A percentile compares a stretch with the other conserved stretches of the same genome.
Conservation (phyloP, 2,797 vertebrate genomes). For the Octomys mimax region DNA sequence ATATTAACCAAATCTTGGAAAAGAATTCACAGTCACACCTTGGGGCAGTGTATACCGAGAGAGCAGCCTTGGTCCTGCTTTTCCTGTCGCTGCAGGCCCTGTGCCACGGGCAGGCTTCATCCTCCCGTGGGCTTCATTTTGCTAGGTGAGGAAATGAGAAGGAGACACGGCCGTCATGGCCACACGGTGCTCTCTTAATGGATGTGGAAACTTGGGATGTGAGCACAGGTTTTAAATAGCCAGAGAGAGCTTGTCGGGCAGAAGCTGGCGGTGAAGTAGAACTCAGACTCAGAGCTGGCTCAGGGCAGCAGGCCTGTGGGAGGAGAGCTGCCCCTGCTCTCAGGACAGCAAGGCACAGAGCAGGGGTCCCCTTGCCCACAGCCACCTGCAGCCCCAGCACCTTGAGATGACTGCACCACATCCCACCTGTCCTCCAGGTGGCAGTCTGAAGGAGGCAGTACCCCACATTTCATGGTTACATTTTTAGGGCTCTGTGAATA, state of each 20-base stretch:
- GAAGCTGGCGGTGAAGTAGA: neutral
- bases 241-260: neutral
- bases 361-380: neutral
- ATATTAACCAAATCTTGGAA: neutral
- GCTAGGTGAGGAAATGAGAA: neutral
- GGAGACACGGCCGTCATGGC: neutral
- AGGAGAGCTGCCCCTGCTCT: neutral
- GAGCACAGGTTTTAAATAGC: neutral
- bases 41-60: neutral
- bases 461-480: neutral
- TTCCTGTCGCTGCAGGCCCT: accelerated
- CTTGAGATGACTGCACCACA: neutral
- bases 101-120: accelerated
- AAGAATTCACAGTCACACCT: neutral
- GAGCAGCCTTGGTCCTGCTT: neutral
- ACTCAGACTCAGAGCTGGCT: accelerated
- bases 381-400: neutral
- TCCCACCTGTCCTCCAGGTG: slow-evolving; percentile 16
- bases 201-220: neutral
- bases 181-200: neutral
- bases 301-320: neutral
- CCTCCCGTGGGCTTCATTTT: neutral
- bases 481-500: neutral
- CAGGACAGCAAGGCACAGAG: accelerated
- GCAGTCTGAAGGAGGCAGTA: neutral